Percentiles rank a stretch among this genome's conserved stretches.
phyloP scores from a whole-genome alignment of 2,113 vertebrate genomes.

The Python bivittatus region DNA sequence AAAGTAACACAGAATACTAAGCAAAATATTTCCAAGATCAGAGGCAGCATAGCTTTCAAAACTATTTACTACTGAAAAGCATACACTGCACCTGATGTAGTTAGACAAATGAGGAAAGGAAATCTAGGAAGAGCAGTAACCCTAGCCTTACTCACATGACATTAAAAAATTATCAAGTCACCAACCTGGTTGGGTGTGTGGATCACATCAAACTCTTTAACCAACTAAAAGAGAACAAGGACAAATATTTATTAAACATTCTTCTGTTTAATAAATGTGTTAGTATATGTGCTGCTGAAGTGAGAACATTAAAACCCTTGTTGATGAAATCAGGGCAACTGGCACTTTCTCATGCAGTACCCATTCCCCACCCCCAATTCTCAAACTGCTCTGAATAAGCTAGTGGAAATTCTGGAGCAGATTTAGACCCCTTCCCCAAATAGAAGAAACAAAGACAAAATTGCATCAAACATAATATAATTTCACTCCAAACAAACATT shows the following conservation, averaged over 20 bases:
- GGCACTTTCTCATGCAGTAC: neutral
- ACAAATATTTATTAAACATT: conserved; percentile 3
- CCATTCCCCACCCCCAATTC: neutral
- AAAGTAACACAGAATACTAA: neutral
- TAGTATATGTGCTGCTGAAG: neutral
- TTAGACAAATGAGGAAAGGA: neutral
- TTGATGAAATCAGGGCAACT: neutral
- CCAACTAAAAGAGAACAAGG: conserved; percentile 62
- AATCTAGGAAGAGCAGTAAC: neutral
- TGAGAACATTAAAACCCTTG: neutral
- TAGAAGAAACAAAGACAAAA: neutral
- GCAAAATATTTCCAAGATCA: neutral
- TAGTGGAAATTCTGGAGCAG: neutral
- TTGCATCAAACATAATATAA: neutral
- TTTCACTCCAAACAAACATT: neutral
- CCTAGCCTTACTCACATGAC: neutral
- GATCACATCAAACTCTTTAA: conserved; percentile 73
- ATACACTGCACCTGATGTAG: neutral
- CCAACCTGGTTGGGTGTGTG: conserved; percentile 71
- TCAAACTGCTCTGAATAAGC: neutral
- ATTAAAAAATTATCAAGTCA: conserved; percentile 4
- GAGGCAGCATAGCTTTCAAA: neutral
- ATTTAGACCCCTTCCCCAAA: neutral
- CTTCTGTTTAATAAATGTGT: neutral
- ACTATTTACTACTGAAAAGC: neutral